Base-by-base conservation (phyloP, 1,140 invertebrate genomes). In the Megalopta genalis region DNA sequence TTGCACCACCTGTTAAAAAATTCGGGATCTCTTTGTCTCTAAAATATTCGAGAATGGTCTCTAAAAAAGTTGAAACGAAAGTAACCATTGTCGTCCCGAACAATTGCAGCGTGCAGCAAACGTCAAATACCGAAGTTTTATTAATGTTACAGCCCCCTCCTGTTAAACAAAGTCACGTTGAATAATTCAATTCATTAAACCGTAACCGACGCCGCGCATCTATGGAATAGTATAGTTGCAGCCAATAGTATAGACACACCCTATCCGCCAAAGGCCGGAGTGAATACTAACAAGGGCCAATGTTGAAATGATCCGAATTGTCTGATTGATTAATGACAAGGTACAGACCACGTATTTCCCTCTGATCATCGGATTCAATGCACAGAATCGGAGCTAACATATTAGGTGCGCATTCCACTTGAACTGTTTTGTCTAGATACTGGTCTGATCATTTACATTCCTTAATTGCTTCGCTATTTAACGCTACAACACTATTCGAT, bases 281-380 rank as follows among this genome's bases (percentile, higher is more conserved):
- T 57, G 79, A 60, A 63, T 42, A 60, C 67, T 79, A 71, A 73
- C 72, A 65, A 59, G 76, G 37, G 49, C 57, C 80, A 85, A 77
- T 80, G 80, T 67, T 66, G 67, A 82, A 78, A 86, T 75, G 67
- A 79, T 81, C 69, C 52, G 85, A 83, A 88, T 88, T 87, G 82
- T 77, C 79, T 70, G 84, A 87, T 86, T 86, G 81, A 80, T 85
- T 85, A 86, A 88, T 87, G 82, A 88, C 87, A 88, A 82, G 71
- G 77, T 70, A 25, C 10, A 21, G 18, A 60, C 23, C 52, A 49
- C 39, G 57, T 52, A 66, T 74, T 27, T 39, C 79, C 63, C 80
- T 78, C 62, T 74, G 62, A 85, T 82, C 85, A 25, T 46, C 67
- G 54, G 63, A 74, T 81, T 81, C 74, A 65, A 78, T 77, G 62